Evolutionary conservation across 2,888 invertebrate genomes (phyloP).

Genomic region (Drosophila eohydei): DNA sequence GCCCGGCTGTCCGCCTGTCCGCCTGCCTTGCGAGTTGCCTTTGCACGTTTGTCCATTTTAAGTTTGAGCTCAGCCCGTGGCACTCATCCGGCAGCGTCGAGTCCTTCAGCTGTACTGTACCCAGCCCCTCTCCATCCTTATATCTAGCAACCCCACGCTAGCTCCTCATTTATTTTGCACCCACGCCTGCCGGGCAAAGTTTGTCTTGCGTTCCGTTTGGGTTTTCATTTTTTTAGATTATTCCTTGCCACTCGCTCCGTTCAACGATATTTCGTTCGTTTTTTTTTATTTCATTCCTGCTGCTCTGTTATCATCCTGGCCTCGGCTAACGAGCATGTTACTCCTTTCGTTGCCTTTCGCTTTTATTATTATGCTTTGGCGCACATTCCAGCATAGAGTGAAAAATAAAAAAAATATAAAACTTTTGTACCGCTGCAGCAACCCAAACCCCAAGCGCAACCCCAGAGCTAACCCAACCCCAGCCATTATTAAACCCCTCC

Average conservation of each 20-base stretch:
- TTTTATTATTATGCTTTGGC: conserved; percentile 81
- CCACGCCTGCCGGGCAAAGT: conserved; percentile 81
- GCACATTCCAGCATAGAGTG: conserved; percentile 66
- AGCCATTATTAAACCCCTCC: conserved; percentile 2
- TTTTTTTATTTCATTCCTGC: conserved; percentile 26
- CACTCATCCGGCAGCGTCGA: conserved; percentile 77
- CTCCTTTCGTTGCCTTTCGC: conserved; percentile 80
- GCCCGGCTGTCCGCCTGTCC: conserved; percentile 10
- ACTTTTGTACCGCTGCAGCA: conserved; percentile 59
- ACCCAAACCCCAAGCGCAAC: background rate
- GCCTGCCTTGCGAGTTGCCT: conserved; percentile 34
- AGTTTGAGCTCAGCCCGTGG: conserved; percentile 82
- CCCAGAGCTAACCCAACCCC: background rate
- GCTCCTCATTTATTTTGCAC: conserved; percentile 77
- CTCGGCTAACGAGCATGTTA: conserved; percentile 78
- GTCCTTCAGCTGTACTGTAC: conserved; percentile 67
- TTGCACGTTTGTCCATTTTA: conserved; percentile 81
- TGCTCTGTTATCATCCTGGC: conserved; percentile 49
- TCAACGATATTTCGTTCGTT: conserved; percentile 57
- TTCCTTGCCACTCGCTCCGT: conserved; percentile 67
- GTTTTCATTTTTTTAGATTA: conserved; percentile 81
- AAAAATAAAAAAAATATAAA: conserved; percentile 26
- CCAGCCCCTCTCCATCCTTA: background rate
- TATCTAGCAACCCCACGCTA: conserved; percentile 5
- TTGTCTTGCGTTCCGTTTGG: conserved; percentile 81